Base-by-base conservation (phyloP, 2,113 vertebrate genomes). In the Psettodes erumei region DNA sequence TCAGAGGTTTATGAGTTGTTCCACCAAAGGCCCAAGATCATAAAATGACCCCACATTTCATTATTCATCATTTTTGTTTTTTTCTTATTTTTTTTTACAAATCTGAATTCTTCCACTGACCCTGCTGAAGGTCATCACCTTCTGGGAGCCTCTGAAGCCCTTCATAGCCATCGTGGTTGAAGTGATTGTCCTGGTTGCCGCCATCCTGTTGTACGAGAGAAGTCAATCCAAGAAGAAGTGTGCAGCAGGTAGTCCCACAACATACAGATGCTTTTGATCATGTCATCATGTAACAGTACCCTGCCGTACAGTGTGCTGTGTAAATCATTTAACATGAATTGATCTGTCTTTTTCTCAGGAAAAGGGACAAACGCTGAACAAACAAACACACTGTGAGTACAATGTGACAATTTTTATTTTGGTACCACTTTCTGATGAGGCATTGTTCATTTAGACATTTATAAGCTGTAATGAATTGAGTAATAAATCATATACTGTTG, bases 91-190 rank as follows among this genome's bases (percentile, higher is more conserved):
- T 51, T 27, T 16, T 51, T 25, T 51, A n/a, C n/a, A n/a, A 15
- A 42, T 35, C 5, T 48, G 6, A 55, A 28, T 15, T 32, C 3
- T 5, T 27, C n/a, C 18, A 0, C 19, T n/a, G n/a, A n/a, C 16
- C 0, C 3, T 71, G 0, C 60, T 97, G 28, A 91, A 77, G 47
- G 95, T 98, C 45, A 89, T 98, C 51, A 94, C 90, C 30, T 86
- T 95, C 37, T 6, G 84, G 13, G 95, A 91, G 55, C 96, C 98
- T n/a, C 93, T 98, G 63, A 98, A 96, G 75, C 95, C 94, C 0
- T 98, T 98, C 77, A 1, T 96, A 1, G 94, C 55, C 53, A 90
- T 98, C 63, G 58, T 93, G 53, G 81, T 77, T 1, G 96, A 97
- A 71, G 97, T 96, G 15, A 3, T 90, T 9, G 0, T 95, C 37